Conservation (phyloP, 2,113 vertebrate genomes). For the Tringa solitaria region DNA sequence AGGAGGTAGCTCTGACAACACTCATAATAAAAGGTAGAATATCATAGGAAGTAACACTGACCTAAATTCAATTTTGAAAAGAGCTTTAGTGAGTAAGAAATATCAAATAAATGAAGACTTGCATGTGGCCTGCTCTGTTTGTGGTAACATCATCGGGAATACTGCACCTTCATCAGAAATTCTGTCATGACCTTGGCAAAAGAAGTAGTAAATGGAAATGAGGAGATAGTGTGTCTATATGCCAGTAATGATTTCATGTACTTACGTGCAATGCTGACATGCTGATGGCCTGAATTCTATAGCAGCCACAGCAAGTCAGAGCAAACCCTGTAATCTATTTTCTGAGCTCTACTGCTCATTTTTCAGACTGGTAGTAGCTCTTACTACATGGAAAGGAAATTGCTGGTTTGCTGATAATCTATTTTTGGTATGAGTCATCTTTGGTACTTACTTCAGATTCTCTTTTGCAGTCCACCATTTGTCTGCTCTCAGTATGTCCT, state of each 20-base stretch:
- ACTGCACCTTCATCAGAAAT: neutral
- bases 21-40: neutral
- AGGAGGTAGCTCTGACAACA: neutral
- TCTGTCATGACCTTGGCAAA: neutral
- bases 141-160: neutral
- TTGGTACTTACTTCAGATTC: neutral
- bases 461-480: slow-evolving; percentile 3
- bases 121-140: neutral
- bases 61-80: neutral
- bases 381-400: slow-evolving; percentile 28
- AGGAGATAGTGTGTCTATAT: neutral
- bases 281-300: neutral
- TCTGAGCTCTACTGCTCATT: slow-evolving; percentile 18
- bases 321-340: slow-evolving; percentile 4
- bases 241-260: neutral
- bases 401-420: neutral
- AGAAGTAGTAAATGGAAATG: neutral
- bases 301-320: neutral
- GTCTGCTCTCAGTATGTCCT: neutral
- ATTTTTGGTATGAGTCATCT: neutral
- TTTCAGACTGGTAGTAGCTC: neutral
- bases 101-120: neutral
- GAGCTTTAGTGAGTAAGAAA: neutral
- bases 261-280: neutral
- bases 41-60: neutral